These are phyloP conservation scores for Cistogaster globosa DNA, from an alignment of 2,888 invertebrate species.

Conservation along the genomic window DNA sequence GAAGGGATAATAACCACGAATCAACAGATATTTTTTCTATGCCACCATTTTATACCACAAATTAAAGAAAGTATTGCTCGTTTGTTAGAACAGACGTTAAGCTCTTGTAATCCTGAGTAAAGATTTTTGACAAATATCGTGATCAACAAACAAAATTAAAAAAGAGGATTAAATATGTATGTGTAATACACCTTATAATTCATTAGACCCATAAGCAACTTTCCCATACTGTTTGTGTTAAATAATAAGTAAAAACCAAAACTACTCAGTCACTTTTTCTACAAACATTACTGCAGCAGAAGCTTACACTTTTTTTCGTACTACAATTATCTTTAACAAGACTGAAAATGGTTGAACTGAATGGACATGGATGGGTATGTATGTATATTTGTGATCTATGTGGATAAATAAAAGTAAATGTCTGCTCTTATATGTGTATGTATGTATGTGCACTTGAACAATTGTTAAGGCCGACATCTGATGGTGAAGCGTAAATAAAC, in stretches of 20 bases:
- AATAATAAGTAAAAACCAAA: not conserved
- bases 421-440: not conserved
- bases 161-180: too few relatives aligned
- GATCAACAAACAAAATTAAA: too few relatives aligned
- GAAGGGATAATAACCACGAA: too few relatives aligned
- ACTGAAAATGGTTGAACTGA: constrained; percentile 30
- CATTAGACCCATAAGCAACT: too few relatives aligned
- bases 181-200: too few relatives aligned
- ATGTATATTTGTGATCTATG: not conserved
- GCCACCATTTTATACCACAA: too few relatives aligned
- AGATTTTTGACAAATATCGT: too few relatives aligned
- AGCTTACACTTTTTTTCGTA: not conserved
- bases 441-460: constrained; percentile 6
- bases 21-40: too few relatives aligned
- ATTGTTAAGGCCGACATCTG: constrained; percentile 69
- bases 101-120: too few relatives aligned
- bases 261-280: not conserved
- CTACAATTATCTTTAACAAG: constrained; percentile 51
- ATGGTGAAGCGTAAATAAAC: constrained; percentile 80
- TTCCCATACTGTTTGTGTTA: not conserved
- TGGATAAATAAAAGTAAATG: not conserved
- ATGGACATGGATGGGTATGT: not conserved
- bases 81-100: too few relatives aligned
- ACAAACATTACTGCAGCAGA: not conserved
- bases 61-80: too few relatives aligned